These are phyloP conservation scores for Caenorhabditis sp. DNA, from an alignment of 2,888 invertebrate genomes.

Conservation along the genomic window DNA sequence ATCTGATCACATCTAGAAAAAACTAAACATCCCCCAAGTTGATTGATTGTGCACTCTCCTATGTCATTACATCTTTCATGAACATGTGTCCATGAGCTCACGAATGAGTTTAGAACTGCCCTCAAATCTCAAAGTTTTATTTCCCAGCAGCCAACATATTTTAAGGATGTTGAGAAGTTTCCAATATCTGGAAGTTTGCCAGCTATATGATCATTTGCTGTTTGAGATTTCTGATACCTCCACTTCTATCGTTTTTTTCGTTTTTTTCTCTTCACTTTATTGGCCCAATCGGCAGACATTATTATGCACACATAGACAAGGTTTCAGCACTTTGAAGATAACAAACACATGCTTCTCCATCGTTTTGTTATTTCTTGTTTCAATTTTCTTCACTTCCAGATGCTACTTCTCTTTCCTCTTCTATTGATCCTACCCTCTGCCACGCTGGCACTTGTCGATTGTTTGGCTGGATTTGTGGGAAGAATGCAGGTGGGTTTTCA, in stretches of 20 bases:
- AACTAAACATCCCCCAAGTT: neutral
- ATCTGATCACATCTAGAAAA: neutral
- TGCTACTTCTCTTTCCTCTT: conserved; percentile 30
- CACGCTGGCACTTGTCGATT: conserved; percentile 66
- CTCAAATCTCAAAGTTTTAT: neutral
- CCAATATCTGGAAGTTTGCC: neutral
- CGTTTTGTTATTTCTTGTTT: conserved; percentile 4
- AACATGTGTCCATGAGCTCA: conserved; percentile 5
- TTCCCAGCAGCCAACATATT: too few species aligned
- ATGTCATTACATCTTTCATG: conserved; percentile 3
- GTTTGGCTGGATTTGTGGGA: conserved; percentile 73
- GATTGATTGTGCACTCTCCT: conserved; percentile 16
- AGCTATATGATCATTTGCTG: neutral
- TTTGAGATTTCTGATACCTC: conserved; percentile 1
- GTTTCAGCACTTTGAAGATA: conserved; percentile 52
- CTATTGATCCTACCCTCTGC: conserved; percentile 38
- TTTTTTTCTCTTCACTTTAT: conserved; percentile 40
- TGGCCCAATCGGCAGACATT: conserved; percentile 46
- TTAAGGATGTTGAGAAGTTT: neutral
- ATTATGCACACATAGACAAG: conserved; percentile 16
- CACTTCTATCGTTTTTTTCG: neutral
- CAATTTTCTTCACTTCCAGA: conserved; percentile 35
- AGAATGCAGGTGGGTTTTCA: conserved; percentile 68
- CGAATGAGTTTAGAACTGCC: neutral
- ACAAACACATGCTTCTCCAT: conserved; percentile 52